A percentile compares a stretch with the other conserved stretches of the same genome.
phyloP scores from a whole-genome alignment of 2,888 invertebrate species.

The Choreutis nemorana region DNA sequence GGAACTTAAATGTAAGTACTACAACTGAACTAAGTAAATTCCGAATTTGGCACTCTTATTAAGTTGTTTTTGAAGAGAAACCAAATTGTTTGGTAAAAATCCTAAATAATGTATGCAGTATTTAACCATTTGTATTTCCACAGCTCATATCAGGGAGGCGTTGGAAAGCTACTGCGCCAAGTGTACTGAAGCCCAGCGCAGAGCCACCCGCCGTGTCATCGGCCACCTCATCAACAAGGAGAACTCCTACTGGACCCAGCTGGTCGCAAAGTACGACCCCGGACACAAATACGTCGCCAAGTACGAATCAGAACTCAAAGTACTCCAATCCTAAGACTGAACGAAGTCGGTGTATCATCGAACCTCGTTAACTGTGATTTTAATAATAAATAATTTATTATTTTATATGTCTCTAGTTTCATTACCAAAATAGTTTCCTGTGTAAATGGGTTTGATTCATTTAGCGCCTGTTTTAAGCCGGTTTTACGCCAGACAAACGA shows the following conservation, averaged over 20 bases:
- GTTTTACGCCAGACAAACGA: too few species aligned
- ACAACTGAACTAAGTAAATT: background rate
- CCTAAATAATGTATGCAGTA: background rate
- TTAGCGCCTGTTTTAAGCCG: too few species aligned
- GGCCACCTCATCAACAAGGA: conserved; percentile 15
- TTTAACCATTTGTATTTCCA: background rate
- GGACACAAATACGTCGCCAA: conserved; percentile 20
- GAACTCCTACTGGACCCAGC: conserved; percentile 23
- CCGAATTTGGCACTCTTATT: too few species aligned
- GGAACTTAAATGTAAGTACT: conserved; percentile 67
- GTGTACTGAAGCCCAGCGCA: conserved; percentile 15
- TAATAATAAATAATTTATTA: too few species aligned
- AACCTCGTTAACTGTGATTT: too few species aligned
- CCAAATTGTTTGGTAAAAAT: too few species aligned
- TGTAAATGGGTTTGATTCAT: too few species aligned
- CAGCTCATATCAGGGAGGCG: conserved; percentile 16
- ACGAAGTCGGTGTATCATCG: too few species aligned
- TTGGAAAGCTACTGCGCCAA: conserved; percentile 14
- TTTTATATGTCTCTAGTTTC: too few species aligned
- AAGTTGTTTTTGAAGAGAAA: too few species aligned
- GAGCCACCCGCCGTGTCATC: conserved; percentile 13
- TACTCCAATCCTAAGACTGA: conserved; percentile 10
- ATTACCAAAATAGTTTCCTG: too few species aligned
- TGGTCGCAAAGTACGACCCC: conserved; percentile 27
- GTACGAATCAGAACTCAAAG: conserved; percentile 27